Base-by-base conservation (phyloP, 2,113 vertebrate species). In the Microcebus ravelobensis region DNA sequence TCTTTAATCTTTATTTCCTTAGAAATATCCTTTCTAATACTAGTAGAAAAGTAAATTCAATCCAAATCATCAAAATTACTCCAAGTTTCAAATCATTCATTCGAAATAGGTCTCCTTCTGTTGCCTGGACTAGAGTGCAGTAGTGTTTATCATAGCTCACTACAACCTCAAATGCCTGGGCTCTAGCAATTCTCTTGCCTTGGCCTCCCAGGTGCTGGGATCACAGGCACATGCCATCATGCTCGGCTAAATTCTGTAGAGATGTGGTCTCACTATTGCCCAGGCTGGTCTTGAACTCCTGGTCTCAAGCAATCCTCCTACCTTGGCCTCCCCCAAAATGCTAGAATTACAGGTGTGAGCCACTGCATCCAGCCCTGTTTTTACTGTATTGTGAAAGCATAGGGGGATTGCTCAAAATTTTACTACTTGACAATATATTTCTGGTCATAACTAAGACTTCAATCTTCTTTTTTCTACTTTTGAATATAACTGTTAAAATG, bases 1-100 rank as follows among this genome's bases (percentile, higher is more conserved):
- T 71, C 34, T 91, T 79, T 68, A 68, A 91, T 82, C 25, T 94
- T 70, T 83, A 63, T 63, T 82, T 90, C n/a, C 80, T 95, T 68
- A 83, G 70, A 89, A 90, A 90, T 0, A 76, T 57, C 8, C 31
- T 81, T 93, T 88, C 82, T 31, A 42, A 87, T 42, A 96, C 9
- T 31, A 61, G 34, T 34, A 31, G 50, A 81, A 95, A 97, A 85
- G 57, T 84, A 80, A 79, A 91, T 39, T 73, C 68, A 77, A 83
- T 55, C 57, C 29, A 87, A 73, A 29, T 31, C 27, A 81, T 63
- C 34, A 90, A 94, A 91, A 88, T 90, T 63, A 92, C 8, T 36
- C 10, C 0, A 81, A 77, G 21, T 70, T 90, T 92, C 52, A 92
- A 97, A 71, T 63, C 27, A 29, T 63, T 63, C 61, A 63, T 63